These are phyloP conservation scores for Hemistola chrysoprasaria DNA, from an alignment of 2,888 invertebrate species.

Conservation along the genomic window DNA sequence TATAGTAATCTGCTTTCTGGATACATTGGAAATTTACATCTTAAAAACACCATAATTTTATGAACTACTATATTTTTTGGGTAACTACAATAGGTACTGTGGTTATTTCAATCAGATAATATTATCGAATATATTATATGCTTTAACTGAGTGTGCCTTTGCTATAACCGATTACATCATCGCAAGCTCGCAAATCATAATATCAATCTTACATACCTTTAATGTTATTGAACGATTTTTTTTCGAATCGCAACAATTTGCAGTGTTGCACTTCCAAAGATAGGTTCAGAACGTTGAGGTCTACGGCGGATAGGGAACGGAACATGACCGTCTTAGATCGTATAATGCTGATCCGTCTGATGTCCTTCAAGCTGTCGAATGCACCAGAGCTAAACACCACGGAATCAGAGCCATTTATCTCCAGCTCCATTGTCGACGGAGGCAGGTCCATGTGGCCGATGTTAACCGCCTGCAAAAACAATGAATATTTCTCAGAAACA, in stretches of 20 bases:
- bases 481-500: not conserved
- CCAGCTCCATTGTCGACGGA: constrained; percentile 80
- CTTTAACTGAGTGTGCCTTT: not conserved
- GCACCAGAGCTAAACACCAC: constrained; percentile 81
- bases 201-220: constrained; percentile 74
- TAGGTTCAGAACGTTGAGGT: constrained; percentile 82
- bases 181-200: constrained; percentile 23
- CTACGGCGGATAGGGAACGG: constrained; percentile 82
- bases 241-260: constrained; percentile 82
- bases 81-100: too few relatives aligned
- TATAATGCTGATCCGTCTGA: constrained; percentile 79
- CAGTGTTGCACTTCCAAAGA: constrained; percentile 83
- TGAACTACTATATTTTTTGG: too few relatives aligned
- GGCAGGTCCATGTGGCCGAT: constrained; percentile 80
- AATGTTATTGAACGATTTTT: constrained; percentile 83
- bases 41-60: too few relatives aligned
- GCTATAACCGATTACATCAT: constrained; percentile 1
- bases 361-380: constrained; percentile 78
- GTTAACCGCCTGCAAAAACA: constrained; percentile 63
- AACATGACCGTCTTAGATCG: constrained; percentile 78
- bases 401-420: constrained; percentile 79
- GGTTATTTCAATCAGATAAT: too few relatives aligned
- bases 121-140: too few relatives aligned
- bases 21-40: too few relatives aligned
- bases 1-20: too few relatives aligned